A percentile compares a stretch with the other conserved stretches of the same genome.
Conservation (phyloP, 2,797 vertebrate species). For the Liparis tanakae region DNA sequence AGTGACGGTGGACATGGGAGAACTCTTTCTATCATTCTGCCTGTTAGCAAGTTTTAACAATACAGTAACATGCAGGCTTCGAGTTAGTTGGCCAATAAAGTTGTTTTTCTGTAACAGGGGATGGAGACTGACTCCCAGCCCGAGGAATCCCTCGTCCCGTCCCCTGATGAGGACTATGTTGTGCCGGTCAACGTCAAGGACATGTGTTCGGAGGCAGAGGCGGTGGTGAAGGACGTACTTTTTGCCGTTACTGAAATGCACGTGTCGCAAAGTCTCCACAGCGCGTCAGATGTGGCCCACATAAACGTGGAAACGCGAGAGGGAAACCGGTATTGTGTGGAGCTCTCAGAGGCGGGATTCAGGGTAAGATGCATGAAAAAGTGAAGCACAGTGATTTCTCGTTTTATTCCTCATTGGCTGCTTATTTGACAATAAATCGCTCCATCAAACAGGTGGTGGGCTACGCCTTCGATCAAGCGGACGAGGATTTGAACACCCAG, state of each 20-base stretch:
- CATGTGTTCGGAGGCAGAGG: constrained; percentile 96
- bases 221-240: constrained; percentile 93
- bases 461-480: constrained; percentile 91
- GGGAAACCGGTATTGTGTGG: constrained; percentile 91
- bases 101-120: constrained; percentile 57
- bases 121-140: constrained; percentile 92
- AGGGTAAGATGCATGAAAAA: constrained; percentile 81
- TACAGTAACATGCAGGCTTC: neutral
- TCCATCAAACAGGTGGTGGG: constrained; percentile 89
- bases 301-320: constrained; percentile 97
- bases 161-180: constrained; percentile 84
- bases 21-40: constrained; percentile 1
- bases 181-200: constrained; percentile 90
- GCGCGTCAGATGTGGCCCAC: constrained; percentile 90
- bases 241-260: constrained; percentile 95
- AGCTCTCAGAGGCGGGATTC: constrained; percentile 95
- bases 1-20: neutral
- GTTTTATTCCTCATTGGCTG: neutral
- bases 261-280: constrained; percentile 90
- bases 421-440: constrained; percentile 12
- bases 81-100: neutral
- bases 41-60: neutral
- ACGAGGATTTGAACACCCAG: constrained; percentile 87
- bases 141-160: constrained; percentile 83
- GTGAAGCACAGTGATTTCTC: neutral